A percentile compares a stretch with the other conserved stretches of the same genome.
These are phyloP conservation scores for Progne subis DNA, from an alignment of 2,113 vertebrate genomes.

Conservation along the genomic window DNA sequence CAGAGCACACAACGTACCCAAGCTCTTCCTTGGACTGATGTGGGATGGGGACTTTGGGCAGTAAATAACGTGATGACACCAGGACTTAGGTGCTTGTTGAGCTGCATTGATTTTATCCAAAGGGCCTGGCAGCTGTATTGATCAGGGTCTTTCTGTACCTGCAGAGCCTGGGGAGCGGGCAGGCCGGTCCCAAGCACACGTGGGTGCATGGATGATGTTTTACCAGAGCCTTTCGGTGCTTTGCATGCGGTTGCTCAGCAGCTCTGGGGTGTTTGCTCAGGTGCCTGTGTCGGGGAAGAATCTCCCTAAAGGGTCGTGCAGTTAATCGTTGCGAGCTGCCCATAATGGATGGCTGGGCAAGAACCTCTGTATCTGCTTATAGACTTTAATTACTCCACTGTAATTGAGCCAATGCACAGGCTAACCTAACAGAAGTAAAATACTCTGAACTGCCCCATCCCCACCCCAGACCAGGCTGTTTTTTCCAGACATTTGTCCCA, in stretches of 20 bases:
- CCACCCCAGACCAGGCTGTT: background rate
- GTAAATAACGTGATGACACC: constrained; percentile 50
- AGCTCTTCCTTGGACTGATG: background rate
- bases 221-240: background rate
- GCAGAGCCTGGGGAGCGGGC: background rate
- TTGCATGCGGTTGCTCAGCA: background rate
- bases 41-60: background rate
- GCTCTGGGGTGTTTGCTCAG: constrained; percentile 7
- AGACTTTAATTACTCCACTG: background rate
- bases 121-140: constrained; percentile 8
- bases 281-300: background rate
- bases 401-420: background rate
- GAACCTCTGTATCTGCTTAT: background rate
- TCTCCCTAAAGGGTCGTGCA: background rate
- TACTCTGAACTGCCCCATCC: background rate
- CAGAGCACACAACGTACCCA: background rate
- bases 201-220: rapidly evolving
- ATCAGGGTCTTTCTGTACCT: constrained; percentile 17
- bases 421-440: background rate
- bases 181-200: rapidly evolving
- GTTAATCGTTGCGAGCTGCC: background rate
- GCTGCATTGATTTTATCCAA: constrained; percentile 52
- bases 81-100: constrained; percentile 20
- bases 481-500: background rate
- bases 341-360: background rate